Percentiles rank a stretch among this genome's conserved stretches.
Conservation (phyloP, 2,113 vertebrate genomes). For the Progne subis region DNA sequence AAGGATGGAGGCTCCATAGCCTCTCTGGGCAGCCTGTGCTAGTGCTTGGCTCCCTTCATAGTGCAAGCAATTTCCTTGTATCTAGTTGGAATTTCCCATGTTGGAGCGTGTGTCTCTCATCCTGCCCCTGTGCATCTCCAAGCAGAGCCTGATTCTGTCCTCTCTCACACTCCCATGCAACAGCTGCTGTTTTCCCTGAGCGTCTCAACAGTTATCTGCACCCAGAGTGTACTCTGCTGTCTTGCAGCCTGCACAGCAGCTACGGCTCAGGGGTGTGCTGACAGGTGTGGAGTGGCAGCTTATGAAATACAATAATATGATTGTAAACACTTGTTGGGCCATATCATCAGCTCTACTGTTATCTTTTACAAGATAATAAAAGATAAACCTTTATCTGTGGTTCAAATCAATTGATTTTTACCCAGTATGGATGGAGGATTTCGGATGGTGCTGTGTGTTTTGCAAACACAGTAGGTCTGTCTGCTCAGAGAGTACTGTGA, state of each 20-base stretch:
- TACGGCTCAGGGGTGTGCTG: neutral
- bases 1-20: neutral
- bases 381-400: neutral
- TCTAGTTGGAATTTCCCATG: neutral
- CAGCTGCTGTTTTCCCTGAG: neutral
- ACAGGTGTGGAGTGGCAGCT: neutral
- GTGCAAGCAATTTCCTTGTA: neutral
- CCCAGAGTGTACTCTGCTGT: neutral
- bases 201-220: neutral
- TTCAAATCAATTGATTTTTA: neutral
- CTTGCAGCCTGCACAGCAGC: neutral
- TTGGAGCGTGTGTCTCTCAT: neutral
- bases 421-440: neutral
- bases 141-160: neutral
- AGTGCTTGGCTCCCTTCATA: neutral
- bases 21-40: neutral
- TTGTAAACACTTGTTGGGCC: neutral
- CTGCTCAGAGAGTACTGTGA: neutral
- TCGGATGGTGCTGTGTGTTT: neutral
- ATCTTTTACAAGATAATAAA: neutral
- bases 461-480: neutral
- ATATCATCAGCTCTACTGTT: neutral
- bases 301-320: neutral
- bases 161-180: neutral
- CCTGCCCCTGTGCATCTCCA: neutral